Conservation (phyloP, 2,113 vertebrate species). For the Tragelaphus scriptus region DNA sequence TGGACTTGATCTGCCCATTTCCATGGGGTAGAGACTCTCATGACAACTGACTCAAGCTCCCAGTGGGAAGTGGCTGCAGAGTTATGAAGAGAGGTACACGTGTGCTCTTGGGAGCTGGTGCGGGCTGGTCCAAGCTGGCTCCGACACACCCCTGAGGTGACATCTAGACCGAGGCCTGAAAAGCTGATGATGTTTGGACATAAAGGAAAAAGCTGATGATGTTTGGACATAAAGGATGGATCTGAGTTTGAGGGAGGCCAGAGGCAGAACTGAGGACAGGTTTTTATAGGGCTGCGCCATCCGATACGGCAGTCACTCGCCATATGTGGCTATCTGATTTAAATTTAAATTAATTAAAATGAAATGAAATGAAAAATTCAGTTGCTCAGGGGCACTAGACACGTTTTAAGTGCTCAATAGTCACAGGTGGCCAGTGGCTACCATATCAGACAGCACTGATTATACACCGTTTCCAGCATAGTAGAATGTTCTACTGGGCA, state of each 20-base stretch:
- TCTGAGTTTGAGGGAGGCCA: not conserved
- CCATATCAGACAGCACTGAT: not conserved
- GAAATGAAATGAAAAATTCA: not conserved
- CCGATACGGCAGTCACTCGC: not conserved
- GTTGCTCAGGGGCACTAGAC: not conserved
- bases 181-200: not conserved
- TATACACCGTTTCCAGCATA: rapidly evolving
- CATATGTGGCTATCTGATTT: not conserved
- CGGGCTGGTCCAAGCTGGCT: not conserved
- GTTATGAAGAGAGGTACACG: rapidly evolving
- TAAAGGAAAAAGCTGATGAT: not conserved
- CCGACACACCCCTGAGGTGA: rapidly evolving
- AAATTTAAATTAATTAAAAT: slow-evolving; percentile 2
- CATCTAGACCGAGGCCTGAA: not conserved
- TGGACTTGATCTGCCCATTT: not conserved
- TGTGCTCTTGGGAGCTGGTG: rapidly evolving
- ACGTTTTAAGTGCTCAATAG: not conserved
- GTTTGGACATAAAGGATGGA: not conserved
- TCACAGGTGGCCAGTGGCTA: not conserved
- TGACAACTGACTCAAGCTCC: not conserved
- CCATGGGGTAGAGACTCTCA: not conserved
- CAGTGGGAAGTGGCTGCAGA: not conserved
- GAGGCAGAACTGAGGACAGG: not conserved
- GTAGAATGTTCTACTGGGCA: not conserved
- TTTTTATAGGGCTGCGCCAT: not conserved